Base-by-base conservation (phyloP, 2,797 vertebrate genomes). In the Aselliscus stoliczkanus region DNA sequence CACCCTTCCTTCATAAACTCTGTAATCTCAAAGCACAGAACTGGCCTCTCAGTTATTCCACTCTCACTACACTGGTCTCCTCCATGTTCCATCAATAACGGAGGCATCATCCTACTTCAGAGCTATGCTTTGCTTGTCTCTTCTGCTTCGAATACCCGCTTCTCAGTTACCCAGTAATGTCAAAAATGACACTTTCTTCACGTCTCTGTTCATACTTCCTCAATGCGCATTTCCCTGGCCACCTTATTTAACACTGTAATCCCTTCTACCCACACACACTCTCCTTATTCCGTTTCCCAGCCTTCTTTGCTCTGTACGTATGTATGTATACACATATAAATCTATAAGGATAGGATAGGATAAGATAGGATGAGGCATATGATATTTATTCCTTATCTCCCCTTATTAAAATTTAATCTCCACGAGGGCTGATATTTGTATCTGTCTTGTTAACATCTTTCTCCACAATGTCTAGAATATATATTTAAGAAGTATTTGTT, bases 381-480 rank as follows among this genome's bases (percentile, higher is more conserved):
- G 15, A 44, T 39, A 67, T 31, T 77, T 81, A 54, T 77, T 92
- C 25, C 81, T 25, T 13, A 27, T 79, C 2, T 62, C 1, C 23
- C 1, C 39, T 88, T 90, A 31, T 5, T 76, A 44, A 52, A 83
- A 50, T 86, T 69, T n/a, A 50, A 60, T 34, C 21, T 94, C 44
- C 13, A 54, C 31, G 7, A 83, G 1, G 25, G 18, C 6, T 88
- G 7, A 93, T 65, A 65, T 77, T 37, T 90, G 1, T 82, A 44
- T 80, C 25, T 64, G 14, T 84, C 96, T 84, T 82, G 6, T 44
- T 69, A 70, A 69, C 0, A 31, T 79, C 56, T 95, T 77, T 88
- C 58, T 70, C 23, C 13, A 50, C 9, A 84, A 64, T 72, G 58
- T 50, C n/a, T 50, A 70, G 7, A 85, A n/a, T 60, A 27, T 10